Conservation (phyloP, 2,797 vertebrate species). For the Lacerta agilis region DNA sequence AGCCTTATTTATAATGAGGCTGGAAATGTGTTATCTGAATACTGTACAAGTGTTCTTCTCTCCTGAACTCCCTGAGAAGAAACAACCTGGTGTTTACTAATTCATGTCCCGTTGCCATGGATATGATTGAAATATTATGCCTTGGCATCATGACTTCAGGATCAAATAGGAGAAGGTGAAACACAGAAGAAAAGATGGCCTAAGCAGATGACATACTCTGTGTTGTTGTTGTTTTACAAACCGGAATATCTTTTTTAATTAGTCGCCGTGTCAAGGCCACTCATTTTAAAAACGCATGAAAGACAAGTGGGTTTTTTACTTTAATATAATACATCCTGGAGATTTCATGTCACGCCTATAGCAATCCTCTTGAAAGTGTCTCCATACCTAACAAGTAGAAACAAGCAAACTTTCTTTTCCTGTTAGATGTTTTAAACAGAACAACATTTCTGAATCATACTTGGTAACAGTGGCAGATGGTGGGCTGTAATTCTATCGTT, state of each 20-base stretch:
- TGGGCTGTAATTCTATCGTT: slow-evolving; percentile 20
- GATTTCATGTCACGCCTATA: slow-evolving; percentile 45
- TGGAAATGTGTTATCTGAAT: slow-evolving; percentile 3
- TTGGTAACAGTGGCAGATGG: slow-evolving; percentile 43
- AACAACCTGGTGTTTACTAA: slow-evolving; percentile 32
- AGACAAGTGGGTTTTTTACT: slow-evolving; percentile 34
- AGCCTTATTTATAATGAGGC: neutral
- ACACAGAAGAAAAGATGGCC: slow-evolving; percentile 24
- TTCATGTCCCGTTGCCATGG: slow-evolving; percentile 55
- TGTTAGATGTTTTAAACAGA: slow-evolving; percentile 34
- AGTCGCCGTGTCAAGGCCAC: slow-evolving; percentile 71
- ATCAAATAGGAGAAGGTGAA: slow-evolving; percentile 35
- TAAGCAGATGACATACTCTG: slow-evolving; percentile 38
- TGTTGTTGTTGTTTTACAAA: slow-evolving; percentile 42
- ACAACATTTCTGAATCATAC: slow-evolving; percentile 32
- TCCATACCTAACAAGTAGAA: slow-evolving; percentile 50
- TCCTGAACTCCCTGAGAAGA: slow-evolving; percentile 38
- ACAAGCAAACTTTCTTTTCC: slow-evolving; percentile 5
- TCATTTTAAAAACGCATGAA: slow-evolving; percentile 66
- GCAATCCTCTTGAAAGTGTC: slow-evolving; percentile 43
- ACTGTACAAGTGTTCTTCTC: neutral
- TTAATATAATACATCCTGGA: slow-evolving; percentile 53
- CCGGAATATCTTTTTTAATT: slow-evolving; percentile 57
- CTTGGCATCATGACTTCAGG: slow-evolving; percentile 65
- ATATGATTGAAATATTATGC: slow-evolving; percentile 61